Evolutionary conservation across 2,113 vertebrate species (phyloP).

Genomic region (Phainopepla nitens): DNA sequence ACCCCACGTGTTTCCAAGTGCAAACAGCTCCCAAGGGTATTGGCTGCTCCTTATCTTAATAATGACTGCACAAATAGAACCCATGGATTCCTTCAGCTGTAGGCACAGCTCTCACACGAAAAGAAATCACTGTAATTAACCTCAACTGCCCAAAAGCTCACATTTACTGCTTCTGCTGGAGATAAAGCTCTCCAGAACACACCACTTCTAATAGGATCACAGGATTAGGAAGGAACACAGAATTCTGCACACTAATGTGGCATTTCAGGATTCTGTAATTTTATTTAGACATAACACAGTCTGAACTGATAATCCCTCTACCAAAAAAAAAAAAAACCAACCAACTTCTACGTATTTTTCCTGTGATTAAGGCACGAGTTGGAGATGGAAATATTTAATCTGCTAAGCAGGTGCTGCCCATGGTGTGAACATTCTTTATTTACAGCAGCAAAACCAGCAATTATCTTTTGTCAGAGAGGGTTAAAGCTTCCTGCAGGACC

Average conservation of each 20-base stretch:
- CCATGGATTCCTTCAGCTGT: neutral
- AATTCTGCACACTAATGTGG: neutral
- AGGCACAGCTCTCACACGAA: neutral
- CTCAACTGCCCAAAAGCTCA: neutral
- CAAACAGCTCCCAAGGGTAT: neutral
- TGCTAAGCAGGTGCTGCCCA: neutral
- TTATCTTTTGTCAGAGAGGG: neutral
- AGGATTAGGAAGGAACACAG: neutral
- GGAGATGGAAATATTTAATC: slow-evolving; percentile 6
- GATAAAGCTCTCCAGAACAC: neutral
- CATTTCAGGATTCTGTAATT: neutral
- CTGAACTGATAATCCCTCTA: neutral
- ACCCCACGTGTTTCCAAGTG: accelerated
- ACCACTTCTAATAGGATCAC: neutral
- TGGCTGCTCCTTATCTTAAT: neutral
- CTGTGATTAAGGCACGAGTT: neutral
- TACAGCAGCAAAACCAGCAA: neutral
- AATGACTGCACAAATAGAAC: neutral
- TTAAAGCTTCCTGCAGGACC: neutral
- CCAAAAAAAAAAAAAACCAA: neutral
- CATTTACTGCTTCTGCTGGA: neutral
- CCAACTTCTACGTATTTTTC: neutral
- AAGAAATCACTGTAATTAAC: neutral
- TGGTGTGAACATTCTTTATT: neutral
- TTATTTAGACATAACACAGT: neutral